Base-by-base conservation (phyloP, 1,140 invertebrate genomes). In the Lerema accius region DNA sequence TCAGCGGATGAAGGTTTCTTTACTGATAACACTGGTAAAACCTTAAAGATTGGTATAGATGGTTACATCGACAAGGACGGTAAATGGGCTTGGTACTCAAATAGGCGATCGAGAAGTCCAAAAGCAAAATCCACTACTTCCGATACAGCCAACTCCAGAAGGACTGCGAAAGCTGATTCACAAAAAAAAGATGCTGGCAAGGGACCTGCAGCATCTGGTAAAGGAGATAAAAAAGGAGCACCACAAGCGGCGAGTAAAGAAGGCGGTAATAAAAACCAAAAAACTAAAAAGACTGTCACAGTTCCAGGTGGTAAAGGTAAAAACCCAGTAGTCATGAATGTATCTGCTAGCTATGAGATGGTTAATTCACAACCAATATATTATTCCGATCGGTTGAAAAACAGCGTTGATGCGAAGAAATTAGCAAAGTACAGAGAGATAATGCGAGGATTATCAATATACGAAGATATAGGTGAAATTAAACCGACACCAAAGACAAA, bases 51-150 rank as follows among this genome's bases (percentile, higher is more conserved):
- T 37, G 87, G 87, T 11, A 63, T 89, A 6, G 87, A 90, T 58
- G 87, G 87, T 39, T 90, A 88, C 43, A 70, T 90, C 11, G 86
- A 89, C 43, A 86, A 89, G 69, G 81, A 85, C 63, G 73, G 75
- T 39, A 90, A 86, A 51, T 90, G 87, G 87, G 79, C 68, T 1
- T 90, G 77, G 73, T 90, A 90, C 67, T 67, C 78, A 5, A 81
- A 65, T 39, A 69, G 40, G 43, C 75, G 63, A 66, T 9, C 13
- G 11, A 72, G 59, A 66, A 74, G 70, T 65, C 42, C 67, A 10
- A 86, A 78, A 66, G 73, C 78, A n/a, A 78, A 72, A 61, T 71
- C 72, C 6, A 68, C 71, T 3, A 35, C 51, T 28, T 75, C 73
- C 4, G 68, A 42, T n/a, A 63, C 46, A 0, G 63, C 65, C 15